Percentiles rank a stretch among this genome's conserved stretches.
Evolutionary conservation across 2,888 invertebrate species (phyloP).

Genomic region (Sipha maydis): DNA sequence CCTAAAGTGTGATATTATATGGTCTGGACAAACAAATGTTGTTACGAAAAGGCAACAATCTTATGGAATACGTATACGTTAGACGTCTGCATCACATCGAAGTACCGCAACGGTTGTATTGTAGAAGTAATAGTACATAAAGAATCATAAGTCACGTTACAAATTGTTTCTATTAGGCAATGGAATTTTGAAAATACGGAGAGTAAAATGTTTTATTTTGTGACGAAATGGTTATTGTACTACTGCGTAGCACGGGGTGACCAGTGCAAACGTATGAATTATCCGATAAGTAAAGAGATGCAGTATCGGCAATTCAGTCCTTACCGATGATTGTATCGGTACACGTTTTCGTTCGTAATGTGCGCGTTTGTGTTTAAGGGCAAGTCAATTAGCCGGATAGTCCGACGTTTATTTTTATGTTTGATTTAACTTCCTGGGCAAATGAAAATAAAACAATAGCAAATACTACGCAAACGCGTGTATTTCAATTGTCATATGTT

Average conservation of each 20-base stretch:
- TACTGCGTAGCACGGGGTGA: background rate
- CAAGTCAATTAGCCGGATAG: background rate
- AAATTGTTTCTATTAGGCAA: background rate
- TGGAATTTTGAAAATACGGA: background rate
- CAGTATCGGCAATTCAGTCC: too few relatives aligned
- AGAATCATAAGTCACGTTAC: background rate
- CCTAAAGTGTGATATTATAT: background rate
- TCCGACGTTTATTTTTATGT: background rate
- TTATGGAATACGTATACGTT: background rate
- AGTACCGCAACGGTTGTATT: background rate
- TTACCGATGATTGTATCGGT: background rate
- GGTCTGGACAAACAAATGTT: background rate
- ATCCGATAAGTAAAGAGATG: background rate
- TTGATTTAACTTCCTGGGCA: background rate
- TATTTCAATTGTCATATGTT: background rate
- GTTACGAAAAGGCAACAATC: background rate
- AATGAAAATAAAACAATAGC: background rate
- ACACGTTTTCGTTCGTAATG: background rate
- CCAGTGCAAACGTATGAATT: too few relatives aligned
- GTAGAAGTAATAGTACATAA: background rate
- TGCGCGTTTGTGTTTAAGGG: background rate
- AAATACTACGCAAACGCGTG: background rate
- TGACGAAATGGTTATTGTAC: too few relatives aligned
- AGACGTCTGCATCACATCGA: background rate
- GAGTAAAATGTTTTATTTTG: background rate